Conservation (phyloP, 2,113 vertebrate genomes). For the Dicaeum eximium region DNA sequence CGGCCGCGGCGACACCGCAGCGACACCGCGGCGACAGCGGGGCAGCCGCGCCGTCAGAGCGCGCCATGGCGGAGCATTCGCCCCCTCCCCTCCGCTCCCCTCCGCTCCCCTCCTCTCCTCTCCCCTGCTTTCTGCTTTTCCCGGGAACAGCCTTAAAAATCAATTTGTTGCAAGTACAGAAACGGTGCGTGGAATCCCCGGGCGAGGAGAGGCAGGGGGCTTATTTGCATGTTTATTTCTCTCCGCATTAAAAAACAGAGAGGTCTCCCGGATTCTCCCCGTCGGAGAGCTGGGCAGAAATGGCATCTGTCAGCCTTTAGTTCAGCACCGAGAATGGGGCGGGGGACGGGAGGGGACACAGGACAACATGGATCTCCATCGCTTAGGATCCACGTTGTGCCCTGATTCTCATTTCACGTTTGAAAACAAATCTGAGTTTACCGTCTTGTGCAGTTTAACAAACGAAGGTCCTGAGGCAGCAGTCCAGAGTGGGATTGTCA, state of each 20-base stretch:
- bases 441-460: background rate
- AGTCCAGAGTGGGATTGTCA: background rate
- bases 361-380: accelerated
- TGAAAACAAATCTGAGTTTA: background rate
- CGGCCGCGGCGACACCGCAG: background rate
- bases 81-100: too few relatives aligned
- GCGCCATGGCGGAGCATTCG: accelerated
- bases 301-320: background rate
- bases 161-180: accelerated
- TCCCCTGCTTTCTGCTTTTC: accelerated
- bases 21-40: too few relatives aligned
- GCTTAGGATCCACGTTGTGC: accelerated
- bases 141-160: too few relatives aligned
- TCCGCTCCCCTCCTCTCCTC: accelerated
- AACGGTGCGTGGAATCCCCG: background rate
- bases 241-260: background rate
- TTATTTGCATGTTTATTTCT: background rate
- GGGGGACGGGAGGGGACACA: background rate
- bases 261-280: background rate
- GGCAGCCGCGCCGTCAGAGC: accelerated
- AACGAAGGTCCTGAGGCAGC: background rate
- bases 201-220: background rate
- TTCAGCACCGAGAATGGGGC: background rate
- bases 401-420: background rate
- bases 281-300: background rate